phyloP scores from a whole-genome alignment of 2,113 vertebrate genomes.

The Corvus cornix region DNA sequence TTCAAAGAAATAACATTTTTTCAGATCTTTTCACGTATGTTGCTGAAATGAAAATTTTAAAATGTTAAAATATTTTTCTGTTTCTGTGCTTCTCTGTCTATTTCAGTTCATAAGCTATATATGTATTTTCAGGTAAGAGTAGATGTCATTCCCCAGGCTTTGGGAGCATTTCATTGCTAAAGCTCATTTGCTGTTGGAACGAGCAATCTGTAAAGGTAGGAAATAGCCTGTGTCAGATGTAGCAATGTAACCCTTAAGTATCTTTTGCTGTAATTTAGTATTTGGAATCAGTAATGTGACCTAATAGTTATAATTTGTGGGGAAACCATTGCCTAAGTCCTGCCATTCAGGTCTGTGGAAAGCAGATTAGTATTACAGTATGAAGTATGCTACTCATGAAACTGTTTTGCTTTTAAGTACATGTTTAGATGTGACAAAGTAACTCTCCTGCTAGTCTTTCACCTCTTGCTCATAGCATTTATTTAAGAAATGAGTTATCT shows the following conservation, averaged over 20 bases:
- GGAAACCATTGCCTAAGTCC: neutral
- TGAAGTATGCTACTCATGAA: neutral
- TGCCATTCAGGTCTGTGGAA: neutral
- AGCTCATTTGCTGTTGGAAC: slow-evolving; percentile 72
- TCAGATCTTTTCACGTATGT: neutral
- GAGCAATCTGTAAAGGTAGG: slow-evolving; percentile 79
- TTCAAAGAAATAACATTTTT: neutral
- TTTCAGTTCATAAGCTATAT: neutral
- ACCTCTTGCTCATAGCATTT: neutral
- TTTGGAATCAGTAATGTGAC: neutral
- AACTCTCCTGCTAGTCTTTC: neutral
- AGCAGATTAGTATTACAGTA: neutral
- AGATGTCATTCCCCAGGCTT: neutral
- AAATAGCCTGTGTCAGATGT: neutral
- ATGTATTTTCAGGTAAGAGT: slow-evolving; percentile 51
- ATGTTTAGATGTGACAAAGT: neutral
- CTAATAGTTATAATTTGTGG: neutral
- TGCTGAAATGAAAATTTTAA: neutral
- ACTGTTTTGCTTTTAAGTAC: neutral
- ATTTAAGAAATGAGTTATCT: neutral
- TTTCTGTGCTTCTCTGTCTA: neutral
- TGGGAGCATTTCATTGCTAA: slow-evolving; percentile 58
- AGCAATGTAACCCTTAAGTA: neutral
- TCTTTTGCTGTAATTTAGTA: neutral
- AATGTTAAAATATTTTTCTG: neutral